A percentile compares a stretch with the other conserved stretches of the same genome.
Evolutionary conservation across 1,140 invertebrate genomes (phyloP).

Genomic region (Daktulosphaira vitifoliae): DNA sequence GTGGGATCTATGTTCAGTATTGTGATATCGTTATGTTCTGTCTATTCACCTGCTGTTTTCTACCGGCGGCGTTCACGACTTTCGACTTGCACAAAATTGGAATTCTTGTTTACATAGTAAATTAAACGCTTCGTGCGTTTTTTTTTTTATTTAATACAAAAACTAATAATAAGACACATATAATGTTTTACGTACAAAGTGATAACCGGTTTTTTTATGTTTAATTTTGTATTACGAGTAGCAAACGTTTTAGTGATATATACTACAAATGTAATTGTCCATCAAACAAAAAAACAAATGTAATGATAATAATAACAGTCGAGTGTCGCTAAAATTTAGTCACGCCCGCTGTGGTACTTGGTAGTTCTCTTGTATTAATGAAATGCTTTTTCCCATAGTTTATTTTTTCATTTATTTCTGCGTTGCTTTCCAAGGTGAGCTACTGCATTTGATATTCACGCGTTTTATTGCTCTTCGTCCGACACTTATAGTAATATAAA

Average conservation of each 20-base stretch:
- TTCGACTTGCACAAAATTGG: constrained; percentile 3
- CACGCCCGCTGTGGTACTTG: too few species aligned
- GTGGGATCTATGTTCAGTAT: too few species aligned
- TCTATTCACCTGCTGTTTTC: not conserved
- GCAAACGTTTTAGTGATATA: too few species aligned
- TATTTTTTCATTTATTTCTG: not conserved
- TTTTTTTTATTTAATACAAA: constrained; percentile 9
- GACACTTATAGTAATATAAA: not conserved
- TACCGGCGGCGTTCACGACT: constrained; percentile 20
- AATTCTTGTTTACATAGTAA: constrained; percentile 13
- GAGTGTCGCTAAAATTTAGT: too few species aligned
- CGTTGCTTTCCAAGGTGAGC: constrained; percentile 25
- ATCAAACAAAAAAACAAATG: too few species aligned
- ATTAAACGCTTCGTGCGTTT: not conserved
- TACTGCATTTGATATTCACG: not conserved
- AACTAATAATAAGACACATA: too few species aligned
- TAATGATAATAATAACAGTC: too few species aligned
- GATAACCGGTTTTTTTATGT: too few species aligned
- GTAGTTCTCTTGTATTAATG: too few species aligned
- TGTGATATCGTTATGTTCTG: too few species aligned
- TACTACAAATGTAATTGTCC: too few species aligned
- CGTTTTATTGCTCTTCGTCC: constrained; percentile 1
- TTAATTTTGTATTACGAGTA: too few species aligned
- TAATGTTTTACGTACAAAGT: not conserved
- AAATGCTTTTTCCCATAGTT: not conserved